Base-by-base conservation (phyloP, 2,888 invertebrate species). In the Caenorhabditis uteleia region DNA sequence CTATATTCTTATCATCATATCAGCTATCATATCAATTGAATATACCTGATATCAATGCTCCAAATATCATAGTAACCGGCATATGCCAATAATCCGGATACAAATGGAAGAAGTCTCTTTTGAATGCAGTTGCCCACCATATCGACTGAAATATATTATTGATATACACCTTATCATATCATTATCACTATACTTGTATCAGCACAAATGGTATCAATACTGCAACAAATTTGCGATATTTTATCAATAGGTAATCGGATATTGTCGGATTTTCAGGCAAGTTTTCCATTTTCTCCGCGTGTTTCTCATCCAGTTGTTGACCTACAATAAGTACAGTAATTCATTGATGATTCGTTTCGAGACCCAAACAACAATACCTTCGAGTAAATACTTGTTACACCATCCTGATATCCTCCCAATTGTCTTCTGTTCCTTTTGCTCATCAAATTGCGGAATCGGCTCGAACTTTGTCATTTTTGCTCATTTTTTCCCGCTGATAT, bases 1-100 rank as follows among this genome's bases (percentile, higher is more conserved):
- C n/a, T n/a, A n/a, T n/a, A n/a, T n/a, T n/a, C n/a, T n/a, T n/a
- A n/a, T n/a, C n/a, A n/a, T n/a, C n/a, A n/a, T n/a, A n/a, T n/a
- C n/a, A n/a, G n/a, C n/a, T n/a, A n/a, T n/a, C n/a, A n/a, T n/a
- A n/a, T n/a, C n/a, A n/a, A n/a, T n/a, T n/a, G n/a, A n/a, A n/a
- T n/a, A n/a, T n/a, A n/a, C n/a, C 64, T 18, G 76, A 77, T 34
- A 82, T 69, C 14, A 74, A 67, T n/a, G 82, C 78, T 0, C 83
- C 82, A 18, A 78, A 40, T n/a, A 82, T 60, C 82, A 83, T 82
- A 12, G 83, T 82, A 25, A 83, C 47, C 3, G 77, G 75, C 75
- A 82, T 81, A 40, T 70, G 67, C 73, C 74, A 82, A 39, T 75
- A 75, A n/a, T 77, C 69, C 6, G 55, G 43, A 56, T 77, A 82